Evolutionary conservation across 2,888 invertebrate species (phyloP).

Genomic region (Dilophus febrilis): DNA sequence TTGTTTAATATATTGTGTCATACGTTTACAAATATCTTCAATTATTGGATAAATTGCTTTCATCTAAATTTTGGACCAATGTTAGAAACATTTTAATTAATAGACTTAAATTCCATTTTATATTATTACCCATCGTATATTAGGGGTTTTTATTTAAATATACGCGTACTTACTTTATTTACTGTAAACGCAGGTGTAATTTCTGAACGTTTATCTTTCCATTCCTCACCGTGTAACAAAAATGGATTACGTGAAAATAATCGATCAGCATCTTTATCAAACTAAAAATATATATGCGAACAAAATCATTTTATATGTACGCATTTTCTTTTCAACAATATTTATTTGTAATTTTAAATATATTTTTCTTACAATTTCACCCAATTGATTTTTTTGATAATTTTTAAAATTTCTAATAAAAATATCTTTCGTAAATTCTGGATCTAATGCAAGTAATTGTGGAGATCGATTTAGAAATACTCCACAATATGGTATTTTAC

Average conservation of each 20-base stretch:
- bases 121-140: no score
- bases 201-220: slow-evolving; percentile 32
- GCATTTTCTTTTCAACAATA: no score
- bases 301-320: no score
- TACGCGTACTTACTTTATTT: slow-evolving; percentile 23
- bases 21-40: not conserved
- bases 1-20: not conserved
- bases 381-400: slow-evolving; percentile 20
- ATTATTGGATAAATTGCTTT: not conserved
- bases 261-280: not conserved
- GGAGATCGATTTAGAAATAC: slow-evolving; percentile 23
- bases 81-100: no score
- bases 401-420: slow-evolving; percentile 28
- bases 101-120: no score
- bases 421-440: slow-evolving; percentile 23
- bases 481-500: slow-evolving; percentile 25
- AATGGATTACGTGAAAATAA: slow-evolving; percentile 28
- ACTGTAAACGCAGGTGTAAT: slow-evolving; percentile 34
- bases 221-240: slow-evolving; percentile 28
- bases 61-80: no score
- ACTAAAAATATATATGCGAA: not conserved
- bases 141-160: no score
- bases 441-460: slow-evolving; percentile 23
- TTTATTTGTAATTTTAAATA: no score
- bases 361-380: not conserved